Evolutionary conservation across 2,797 vertebrate species (phyloP).

Genomic region (Vultur gryphus): DNA sequence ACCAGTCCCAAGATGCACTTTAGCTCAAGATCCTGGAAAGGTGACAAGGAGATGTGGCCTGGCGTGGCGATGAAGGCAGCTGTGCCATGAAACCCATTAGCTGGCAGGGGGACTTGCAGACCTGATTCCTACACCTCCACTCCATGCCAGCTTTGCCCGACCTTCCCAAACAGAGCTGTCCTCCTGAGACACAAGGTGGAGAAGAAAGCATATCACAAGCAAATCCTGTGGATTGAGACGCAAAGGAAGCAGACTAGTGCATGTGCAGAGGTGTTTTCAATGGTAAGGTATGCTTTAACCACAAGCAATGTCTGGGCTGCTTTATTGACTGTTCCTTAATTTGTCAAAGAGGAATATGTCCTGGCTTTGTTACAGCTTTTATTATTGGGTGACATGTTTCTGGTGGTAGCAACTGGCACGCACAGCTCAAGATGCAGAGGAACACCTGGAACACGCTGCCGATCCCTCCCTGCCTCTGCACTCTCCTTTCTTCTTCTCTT

Average conservation of each 20-base stretch:
- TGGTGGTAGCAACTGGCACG: accelerated
- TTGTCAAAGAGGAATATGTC: neutral
- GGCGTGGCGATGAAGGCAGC: neutral
- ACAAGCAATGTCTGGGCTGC: accelerated
- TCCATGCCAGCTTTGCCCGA: neutral
- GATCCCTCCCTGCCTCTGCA: neutral
- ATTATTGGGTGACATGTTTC: neutral
- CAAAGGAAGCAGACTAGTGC: neutral
- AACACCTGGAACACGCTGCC: accelerated
- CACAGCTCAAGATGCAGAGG: accelerated
- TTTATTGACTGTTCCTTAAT: neutral
- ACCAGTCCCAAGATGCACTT: neutral
- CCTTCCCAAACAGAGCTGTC: neutral
- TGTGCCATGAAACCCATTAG: neutral
- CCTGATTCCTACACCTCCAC: neutral
- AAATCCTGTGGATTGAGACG: neutral
- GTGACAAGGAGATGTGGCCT: neutral
- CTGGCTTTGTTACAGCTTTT: neutral
- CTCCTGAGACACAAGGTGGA: neutral
- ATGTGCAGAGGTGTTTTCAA: neutral
- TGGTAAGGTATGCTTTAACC: neutral
- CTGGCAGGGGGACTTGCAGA: neutral
- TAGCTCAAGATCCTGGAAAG: neutral
- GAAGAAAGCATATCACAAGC: neutral
- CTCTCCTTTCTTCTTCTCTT: neutral